These are phyloP conservation scores for Colaptes auratus DNA, from an alignment of 2,113 vertebrate genomes.

Conservation along the genomic window DNA sequence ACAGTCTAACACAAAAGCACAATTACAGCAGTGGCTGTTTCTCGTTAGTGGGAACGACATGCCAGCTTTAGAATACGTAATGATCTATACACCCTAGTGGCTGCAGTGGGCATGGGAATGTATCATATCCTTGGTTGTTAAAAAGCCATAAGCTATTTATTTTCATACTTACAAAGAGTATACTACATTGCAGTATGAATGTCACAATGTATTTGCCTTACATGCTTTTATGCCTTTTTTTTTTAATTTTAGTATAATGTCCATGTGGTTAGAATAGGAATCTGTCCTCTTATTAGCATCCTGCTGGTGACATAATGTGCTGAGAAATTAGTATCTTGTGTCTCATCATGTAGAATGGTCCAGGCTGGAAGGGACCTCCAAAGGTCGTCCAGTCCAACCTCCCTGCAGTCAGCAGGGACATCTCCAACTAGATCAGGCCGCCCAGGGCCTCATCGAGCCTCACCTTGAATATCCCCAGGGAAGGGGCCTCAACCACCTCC, in stretches of 20 bases:
- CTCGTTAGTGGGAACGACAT: constrained; percentile 3
- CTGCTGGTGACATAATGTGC: neutral
- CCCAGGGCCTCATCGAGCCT: no score
- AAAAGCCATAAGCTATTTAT: constrained; percentile 58
- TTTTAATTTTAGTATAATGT: neutral
- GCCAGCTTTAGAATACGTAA: constrained; percentile 2
- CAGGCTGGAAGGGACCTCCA: no score
- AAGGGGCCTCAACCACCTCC: no score
- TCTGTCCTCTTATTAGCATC: neutral
- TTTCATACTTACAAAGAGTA: constrained; percentile 29
- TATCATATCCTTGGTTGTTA: constrained; percentile 33
- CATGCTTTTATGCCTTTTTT: neutral
- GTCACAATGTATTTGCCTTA: neutral
- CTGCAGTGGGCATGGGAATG: constrained; percentile 21
- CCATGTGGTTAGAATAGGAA: constrained; percentile 20
- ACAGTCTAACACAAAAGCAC: neutral
- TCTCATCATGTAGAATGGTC: neutral
- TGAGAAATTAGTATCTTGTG: constrained; percentile 10
- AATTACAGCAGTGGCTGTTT: constrained; percentile 20
- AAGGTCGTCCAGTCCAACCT: no score
- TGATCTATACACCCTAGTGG: constrained; percentile 25
- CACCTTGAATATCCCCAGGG: no score
- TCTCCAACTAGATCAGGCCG: no score
- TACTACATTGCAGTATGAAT: constrained; percentile 18
- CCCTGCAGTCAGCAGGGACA: no score